A percentile compares a stretch with the other conserved stretches of the same genome.
Conservation (phyloP, 2,888 invertebrate genomes). For the Eurytoma californica region DNA sequence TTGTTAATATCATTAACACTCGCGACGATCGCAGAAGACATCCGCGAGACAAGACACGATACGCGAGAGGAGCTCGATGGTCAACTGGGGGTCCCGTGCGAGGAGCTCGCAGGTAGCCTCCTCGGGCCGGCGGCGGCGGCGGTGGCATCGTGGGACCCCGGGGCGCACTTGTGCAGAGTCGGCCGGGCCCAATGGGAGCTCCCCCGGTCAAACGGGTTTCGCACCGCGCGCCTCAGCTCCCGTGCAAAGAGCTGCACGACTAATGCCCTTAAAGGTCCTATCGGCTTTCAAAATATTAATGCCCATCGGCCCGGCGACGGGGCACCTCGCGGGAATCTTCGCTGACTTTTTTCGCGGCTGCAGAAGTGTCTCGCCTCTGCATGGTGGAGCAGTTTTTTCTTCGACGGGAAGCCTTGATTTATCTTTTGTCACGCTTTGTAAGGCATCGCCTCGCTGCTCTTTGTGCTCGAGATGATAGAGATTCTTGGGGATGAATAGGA, state of each 20-base stretch:
- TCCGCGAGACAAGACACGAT: neutral
- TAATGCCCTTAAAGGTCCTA: conserved; percentile 45
- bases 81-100: conserved; percentile 25
- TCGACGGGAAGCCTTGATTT: too few relatives aligned
- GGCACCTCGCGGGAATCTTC: conserved; percentile 33
- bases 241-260: conserved; percentile 37
- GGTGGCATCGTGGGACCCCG: conserved; percentile 67
- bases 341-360: neutral
- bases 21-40: neutral
- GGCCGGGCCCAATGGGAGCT: conserved; percentile 59
- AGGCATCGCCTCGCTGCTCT: too few relatives aligned
- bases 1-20: neutral
- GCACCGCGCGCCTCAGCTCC: conserved; percentile 48
- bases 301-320: conserved; percentile 7
- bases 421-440: too few relatives aligned
- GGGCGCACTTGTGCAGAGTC: conserved; percentile 50
- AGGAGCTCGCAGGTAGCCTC: neutral
- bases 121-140: conserved; percentile 52
- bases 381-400: too few relatives aligned
- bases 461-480: neutral
- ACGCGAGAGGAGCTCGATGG: neutral
- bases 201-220: conserved; percentile 7
- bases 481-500: neutral
- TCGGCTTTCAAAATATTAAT: conserved; percentile 31
- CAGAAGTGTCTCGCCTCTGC: conserved; percentile 6